Conservation (phyloP, 1,140 invertebrate genomes). For the Megalonaias nervosa region DNA sequence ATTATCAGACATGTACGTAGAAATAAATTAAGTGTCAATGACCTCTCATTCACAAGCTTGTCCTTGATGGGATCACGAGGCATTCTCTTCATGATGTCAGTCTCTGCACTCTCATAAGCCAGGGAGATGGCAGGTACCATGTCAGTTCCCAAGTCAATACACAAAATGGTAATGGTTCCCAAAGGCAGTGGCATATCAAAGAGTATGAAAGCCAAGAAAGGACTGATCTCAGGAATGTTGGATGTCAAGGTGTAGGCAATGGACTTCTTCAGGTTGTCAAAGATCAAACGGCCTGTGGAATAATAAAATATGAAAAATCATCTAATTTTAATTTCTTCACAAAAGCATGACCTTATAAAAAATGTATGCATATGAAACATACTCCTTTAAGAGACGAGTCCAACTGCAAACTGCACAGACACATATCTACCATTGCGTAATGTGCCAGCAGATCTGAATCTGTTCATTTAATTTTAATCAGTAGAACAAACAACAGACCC, state of each 20-base stretch:
- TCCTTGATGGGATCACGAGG: conserved; percentile 92
- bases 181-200: conserved; percentile 97
- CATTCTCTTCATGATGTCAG: conserved; percentile 98
- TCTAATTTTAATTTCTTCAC: too few species aligned
- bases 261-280: conserved; percentile 99
- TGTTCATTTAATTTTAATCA: too few species aligned
- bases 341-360: too few species aligned
- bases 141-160: conserved; percentile 99
- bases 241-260: conserved; percentile 99
- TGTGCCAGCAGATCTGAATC: too few species aligned
- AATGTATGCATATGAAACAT: too few species aligned
- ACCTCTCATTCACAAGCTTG: conserved; percentile 94
- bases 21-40: not conserved
- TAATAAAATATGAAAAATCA: too few species aligned
- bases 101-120: conserved; percentile 96
- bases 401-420: too few species aligned
- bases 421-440: too few species aligned
- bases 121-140: conserved; percentile 99
- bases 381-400: too few species aligned
- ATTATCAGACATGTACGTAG: too few species aligned
- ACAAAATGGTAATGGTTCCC: conserved; percentile 98
- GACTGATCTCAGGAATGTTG: conserved; percentile 99
- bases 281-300: conserved; percentile 83
- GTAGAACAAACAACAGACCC: too few species aligned
- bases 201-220: conserved; percentile 98